Percentiles rank a stretch among this genome's conserved stretches.
These are phyloP conservation scores for Brenthis hecate DNA, from an alignment of 2,888 invertebrate genomes.

Conservation along the genomic window DNA sequence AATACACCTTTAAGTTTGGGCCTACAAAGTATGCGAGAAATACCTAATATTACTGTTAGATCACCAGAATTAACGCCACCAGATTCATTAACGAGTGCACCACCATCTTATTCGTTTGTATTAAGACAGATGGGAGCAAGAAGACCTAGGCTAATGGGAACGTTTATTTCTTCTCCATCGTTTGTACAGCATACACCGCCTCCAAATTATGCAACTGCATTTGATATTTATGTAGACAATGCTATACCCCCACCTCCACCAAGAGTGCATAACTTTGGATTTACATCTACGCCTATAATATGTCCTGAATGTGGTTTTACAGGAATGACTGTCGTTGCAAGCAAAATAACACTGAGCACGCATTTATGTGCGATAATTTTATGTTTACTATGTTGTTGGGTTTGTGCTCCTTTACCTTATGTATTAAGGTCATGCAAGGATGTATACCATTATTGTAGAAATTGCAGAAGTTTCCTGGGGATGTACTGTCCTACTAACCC, in stretches of 20 bases:
- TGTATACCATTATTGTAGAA: slow-evolving; percentile 74
- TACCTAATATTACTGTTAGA: slow-evolving; percentile 31
- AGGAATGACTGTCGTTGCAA: slow-evolving; percentile 61
- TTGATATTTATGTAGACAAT: slow-evolving; percentile 70
- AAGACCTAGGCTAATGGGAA: slow-evolving; percentile 70
- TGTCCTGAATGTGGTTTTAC: slow-evolving; percentile 71
- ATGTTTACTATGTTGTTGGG: slow-evolving; percentile 74
- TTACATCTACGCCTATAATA: slow-evolving; percentile 60
- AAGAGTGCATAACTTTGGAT: slow-evolving; percentile 63
- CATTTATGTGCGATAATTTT: slow-evolving; percentile 68
- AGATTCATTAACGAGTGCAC: slow-evolving; percentile 67
- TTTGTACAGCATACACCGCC: slow-evolving; percentile 71
- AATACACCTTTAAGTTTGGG: slow-evolving; percentile 17
- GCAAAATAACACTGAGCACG: slow-evolving; percentile 68
- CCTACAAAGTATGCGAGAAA: slow-evolving; percentile 19
- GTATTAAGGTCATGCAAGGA: slow-evolving; percentile 73
- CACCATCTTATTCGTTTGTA: slow-evolving; percentile 75
- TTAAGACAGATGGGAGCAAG: slow-evolving; percentile 65
- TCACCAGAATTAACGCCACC: slow-evolving; percentile 61
- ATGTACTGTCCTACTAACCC: slow-evolving; percentile 73
- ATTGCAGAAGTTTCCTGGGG: slow-evolving; percentile 67
- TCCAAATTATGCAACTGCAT: slow-evolving; percentile 71
- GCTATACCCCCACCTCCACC: slow-evolving; percentile 55
- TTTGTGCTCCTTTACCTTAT: slow-evolving; percentile 72
- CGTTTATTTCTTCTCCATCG: slow-evolving; percentile 73